Evolutionary conservation across 2,113 vertebrate species (phyloP).

Genomic region (Galeopterus variegatus): DNA sequence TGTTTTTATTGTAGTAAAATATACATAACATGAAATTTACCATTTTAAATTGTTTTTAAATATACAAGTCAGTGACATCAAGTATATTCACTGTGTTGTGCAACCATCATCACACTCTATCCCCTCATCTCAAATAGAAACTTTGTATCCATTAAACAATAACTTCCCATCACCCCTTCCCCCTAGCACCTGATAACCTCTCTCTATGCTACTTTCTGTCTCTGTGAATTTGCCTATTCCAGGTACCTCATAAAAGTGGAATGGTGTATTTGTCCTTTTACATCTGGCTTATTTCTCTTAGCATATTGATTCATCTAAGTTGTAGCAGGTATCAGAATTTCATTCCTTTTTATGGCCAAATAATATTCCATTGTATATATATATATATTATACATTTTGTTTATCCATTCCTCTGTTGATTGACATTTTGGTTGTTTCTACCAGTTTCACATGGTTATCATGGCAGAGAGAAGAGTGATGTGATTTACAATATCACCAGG

Average conservation of each 20-base stretch:
- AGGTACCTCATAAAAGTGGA: not conserved
- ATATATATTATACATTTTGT: not conserved
- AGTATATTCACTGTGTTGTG: not conserved
- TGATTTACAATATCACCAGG: not conserved
- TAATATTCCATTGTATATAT: not conserved
- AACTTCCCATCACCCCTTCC: not conserved
- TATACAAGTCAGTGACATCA: not conserved
- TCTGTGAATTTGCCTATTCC: not conserved
- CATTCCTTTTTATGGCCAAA: not conserved
- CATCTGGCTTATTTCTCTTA: not conserved
- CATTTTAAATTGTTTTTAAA: not conserved
- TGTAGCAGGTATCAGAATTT: not conserved
- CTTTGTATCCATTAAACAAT: not conserved
- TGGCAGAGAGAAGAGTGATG: not conserved
- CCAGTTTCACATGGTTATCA: not conserved
- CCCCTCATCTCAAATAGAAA: not conserved
- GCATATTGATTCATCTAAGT: not conserved
- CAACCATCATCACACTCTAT: not conserved
- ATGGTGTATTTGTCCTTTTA: not conserved
- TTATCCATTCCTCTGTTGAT: not conserved
- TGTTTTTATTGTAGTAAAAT: not conserved
- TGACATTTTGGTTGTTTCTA: not conserved
- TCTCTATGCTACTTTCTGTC: not conserved
- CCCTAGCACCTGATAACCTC: too few species aligned
- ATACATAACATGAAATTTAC: not conserved